Evolutionary conservation across 2,888 invertebrate species (phyloP).

Genomic region (Antheraea assamensis): DNA sequence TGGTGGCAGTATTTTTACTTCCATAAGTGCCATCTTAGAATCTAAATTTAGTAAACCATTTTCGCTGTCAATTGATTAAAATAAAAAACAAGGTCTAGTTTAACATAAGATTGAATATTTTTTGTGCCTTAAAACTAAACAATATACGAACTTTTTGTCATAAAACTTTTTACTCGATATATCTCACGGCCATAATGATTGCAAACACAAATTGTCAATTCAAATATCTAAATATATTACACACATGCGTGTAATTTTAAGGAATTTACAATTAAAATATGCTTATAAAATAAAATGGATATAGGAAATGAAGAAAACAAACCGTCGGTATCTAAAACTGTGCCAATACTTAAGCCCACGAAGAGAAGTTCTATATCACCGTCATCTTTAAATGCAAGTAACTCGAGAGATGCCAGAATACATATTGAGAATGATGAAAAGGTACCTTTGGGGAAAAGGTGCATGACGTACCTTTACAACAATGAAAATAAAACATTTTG

Average conservation of each 20-base stretch:
- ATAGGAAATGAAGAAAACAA: slow-evolving; percentile 1
- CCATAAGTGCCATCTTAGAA: too few relatives aligned
- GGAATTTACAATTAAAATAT: neutral
- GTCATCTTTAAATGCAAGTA: slow-evolving; percentile 22
- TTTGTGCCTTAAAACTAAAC: neutral
- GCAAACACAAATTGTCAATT: slow-evolving; percentile 16
- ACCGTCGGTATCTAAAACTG: slow-evolving; percentile 1
- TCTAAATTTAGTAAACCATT: too few relatives aligned
- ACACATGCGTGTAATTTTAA: neutral
- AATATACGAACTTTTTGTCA: neutral
- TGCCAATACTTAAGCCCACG: neutral
- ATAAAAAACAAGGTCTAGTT: too few relatives aligned
- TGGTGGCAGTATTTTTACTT: too few relatives aligned
- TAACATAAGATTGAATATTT: too few relatives aligned
- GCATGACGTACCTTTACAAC: slow-evolving; percentile 48
- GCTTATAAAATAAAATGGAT: slow-evolving; percentile 8
- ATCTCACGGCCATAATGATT: slow-evolving; percentile 19
- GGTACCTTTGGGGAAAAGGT: slow-evolving; percentile 33
- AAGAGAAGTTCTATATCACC: slow-evolving; percentile 20
- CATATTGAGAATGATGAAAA: slow-evolving; percentile 15
- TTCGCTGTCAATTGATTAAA: too few relatives aligned
- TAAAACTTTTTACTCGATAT: neutral
- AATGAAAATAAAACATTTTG: slow-evolving; percentile 47
- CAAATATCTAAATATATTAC: slow-evolving; percentile 14
- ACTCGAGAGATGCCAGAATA: slow-evolving; percentile 23